Evolutionary conservation across 2,113 vertebrate species (phyloP).

Genomic region (Bufo bufo): DNA sequence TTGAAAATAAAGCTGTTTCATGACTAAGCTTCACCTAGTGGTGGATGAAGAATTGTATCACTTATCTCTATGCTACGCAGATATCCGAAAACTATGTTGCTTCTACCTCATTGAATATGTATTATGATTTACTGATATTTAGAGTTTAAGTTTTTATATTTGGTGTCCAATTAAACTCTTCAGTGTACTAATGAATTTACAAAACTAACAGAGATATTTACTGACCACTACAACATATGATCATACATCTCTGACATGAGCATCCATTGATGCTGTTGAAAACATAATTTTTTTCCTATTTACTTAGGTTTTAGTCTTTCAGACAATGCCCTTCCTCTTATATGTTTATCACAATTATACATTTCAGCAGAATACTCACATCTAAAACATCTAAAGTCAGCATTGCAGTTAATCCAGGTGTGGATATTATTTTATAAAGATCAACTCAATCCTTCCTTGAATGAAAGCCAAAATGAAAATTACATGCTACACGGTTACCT

Average conservation of each 20-base stretch:
- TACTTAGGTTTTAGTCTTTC: not conserved
- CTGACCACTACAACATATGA: not conserved
- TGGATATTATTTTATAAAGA: constrained; percentile 57
- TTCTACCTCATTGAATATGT: too few relatives aligned
- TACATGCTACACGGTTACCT: constrained; percentile 42
- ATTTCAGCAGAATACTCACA: constrained; percentile 31
- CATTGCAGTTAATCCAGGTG: constrained; percentile 49
- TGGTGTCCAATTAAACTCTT: too few relatives aligned
- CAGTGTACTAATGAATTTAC: too few relatives aligned
- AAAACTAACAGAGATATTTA: not conserved
- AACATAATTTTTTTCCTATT: not conserved
- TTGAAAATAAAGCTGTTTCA: too few relatives aligned
- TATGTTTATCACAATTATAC: not conserved
- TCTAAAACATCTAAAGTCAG: constrained; percentile 44
- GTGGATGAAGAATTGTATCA: too few relatives aligned
- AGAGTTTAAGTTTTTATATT: too few relatives aligned
- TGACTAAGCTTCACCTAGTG: too few relatives aligned
- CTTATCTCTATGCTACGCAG: too few relatives aligned
- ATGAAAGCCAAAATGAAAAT: constrained; percentile 50
- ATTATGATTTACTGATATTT: too few relatives aligned
- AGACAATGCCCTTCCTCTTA: constrained; percentile 28
- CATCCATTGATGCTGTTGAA: not conserved
- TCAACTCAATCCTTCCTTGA: constrained; percentile 33
- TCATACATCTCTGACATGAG: not conserved
- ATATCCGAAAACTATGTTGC: too few relatives aligned